Evolutionary conservation across 2,888 invertebrate genomes (phyloP).

Genomic region (Peribatodes rhomboidaria): DNA sequence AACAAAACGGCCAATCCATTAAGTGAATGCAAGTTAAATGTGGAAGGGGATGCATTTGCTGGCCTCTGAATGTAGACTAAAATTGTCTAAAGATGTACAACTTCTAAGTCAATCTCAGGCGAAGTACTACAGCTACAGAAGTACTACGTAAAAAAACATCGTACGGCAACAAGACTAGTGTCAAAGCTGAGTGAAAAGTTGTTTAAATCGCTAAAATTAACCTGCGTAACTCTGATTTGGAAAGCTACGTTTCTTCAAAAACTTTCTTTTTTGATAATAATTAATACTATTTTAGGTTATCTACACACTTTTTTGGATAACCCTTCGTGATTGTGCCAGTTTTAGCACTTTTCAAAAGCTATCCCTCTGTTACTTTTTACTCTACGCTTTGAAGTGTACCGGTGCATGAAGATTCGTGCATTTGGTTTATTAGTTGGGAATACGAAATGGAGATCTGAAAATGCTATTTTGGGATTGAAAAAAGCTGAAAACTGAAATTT

Average conservation of each 20-base stretch:
- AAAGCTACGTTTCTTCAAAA: no score
- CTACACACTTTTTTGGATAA: no score
- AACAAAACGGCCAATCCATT: slow-evolving; percentile 82
- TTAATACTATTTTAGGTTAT: no score
- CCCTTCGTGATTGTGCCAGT: no score
- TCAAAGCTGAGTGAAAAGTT: no score
- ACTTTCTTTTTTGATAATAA: no score
- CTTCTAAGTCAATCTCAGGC: no score
- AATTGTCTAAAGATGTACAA: not conserved
- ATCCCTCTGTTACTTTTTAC: not conserved
- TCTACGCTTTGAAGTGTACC: slow-evolving; percentile 51
- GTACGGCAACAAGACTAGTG: no score
- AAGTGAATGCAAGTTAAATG: slow-evolving; percentile 74
- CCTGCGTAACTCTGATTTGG: no score
- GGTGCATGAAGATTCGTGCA: slow-evolving; percentile 73
- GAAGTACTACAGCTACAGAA: no score
- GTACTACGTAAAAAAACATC: no score
- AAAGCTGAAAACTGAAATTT: slow-evolving; percentile 8
- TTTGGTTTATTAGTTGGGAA: slow-evolving; percentile 63
- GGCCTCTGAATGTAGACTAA: slow-evolving; percentile 7
- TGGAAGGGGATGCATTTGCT: slow-evolving; percentile 39
- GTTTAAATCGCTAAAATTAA: no score
- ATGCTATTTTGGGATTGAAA: slow-evolving; percentile 8
- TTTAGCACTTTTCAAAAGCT: not conserved
- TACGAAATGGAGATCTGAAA: slow-evolving; percentile 13